Base-by-base conservation (phyloP, 2,797 vertebrate genomes). In the Rhinogobio ventralis region DNA sequence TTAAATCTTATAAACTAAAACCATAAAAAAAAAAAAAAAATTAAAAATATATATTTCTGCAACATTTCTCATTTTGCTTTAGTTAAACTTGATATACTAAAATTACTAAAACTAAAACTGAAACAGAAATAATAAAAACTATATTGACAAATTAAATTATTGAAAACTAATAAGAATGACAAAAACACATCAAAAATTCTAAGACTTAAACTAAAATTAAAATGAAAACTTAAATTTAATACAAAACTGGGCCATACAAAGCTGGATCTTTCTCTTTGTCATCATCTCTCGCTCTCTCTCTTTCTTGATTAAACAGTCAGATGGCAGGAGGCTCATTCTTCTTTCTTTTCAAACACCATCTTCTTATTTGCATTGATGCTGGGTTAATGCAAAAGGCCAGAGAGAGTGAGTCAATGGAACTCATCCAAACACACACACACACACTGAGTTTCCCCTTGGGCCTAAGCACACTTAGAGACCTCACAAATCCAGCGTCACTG, bases 401-500 rank as follows among this genome's bases (percentile, higher is more conserved):
- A 87, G 91, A 94, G 94, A 94, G 20, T 94, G 94, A 93, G 92
- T 92, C 88, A 88, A 93, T 95, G 83, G 93, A 94, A 67, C 88
- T 88, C 92, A 90, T 94, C 94, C 93, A 95, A 94, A 42, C 39
- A 42, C 36, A 39, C 6, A 82, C 87, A 53, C 89, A 75, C 84
- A 89, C 85, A 87, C 85, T 79, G 60, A 69, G 51, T 71, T 86
- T 92, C 90, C 55, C 83, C 89, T 86, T 87, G 91, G 94, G 92
- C 89, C 91, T 87, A 79, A 92, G 91, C 94, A 92, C 94, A 96
- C 93, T 95, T 95, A 95, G 94, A 95, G 94, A 87, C 74, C 93
- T 90, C 92, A 91, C 95, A 95, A 94, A 95, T 95, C 94, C 90
- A 93, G 91, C 93, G 94, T 94, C 93, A 90, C 20, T 95, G 95